A percentile compares a stretch with the other conserved stretches of the same genome.
Evolutionary conservation across 2,113 vertebrate species (phyloP).

Genomic region (Lanius ludovicianus): DNA sequence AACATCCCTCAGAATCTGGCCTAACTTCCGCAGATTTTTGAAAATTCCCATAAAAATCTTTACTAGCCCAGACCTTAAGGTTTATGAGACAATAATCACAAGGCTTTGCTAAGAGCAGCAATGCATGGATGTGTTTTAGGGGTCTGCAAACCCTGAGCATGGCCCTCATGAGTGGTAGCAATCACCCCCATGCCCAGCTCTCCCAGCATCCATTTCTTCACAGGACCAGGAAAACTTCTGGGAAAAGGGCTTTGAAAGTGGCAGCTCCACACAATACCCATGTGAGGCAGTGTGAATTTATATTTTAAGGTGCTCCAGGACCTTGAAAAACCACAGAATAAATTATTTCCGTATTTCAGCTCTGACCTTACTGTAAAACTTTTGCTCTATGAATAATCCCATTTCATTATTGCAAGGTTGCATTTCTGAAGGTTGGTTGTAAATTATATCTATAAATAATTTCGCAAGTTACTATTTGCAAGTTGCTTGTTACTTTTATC

Average conservation of each 20-base stretch:
- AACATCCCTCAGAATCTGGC: not conserved
- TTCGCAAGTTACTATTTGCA: not conserved
- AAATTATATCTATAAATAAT: constrained; percentile 53
- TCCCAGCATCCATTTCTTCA: not conserved
- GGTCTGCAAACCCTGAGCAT: not conserved
- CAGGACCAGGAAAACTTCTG: not conserved
- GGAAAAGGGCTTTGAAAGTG: not conserved
- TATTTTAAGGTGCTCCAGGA: not conserved
- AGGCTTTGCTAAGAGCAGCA: not conserved
- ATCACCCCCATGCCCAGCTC: not conserved
- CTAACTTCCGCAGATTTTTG: not conserved
- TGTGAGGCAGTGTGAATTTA: not conserved
- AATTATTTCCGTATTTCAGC: constrained; percentile 52
- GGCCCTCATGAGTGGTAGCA: fast-evolving
- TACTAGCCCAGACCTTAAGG: not conserved
- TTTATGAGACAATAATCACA: not conserved
- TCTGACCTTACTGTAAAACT: constrained; percentile 28
- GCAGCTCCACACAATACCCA: not conserved
- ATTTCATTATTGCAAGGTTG: constrained; percentile 47
- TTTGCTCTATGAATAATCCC: constrained; percentile 33
- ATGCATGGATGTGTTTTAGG: not conserved
- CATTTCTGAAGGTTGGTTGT: constrained; percentile 55
- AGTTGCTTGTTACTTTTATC: not conserved
- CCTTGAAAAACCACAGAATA: constrained; percentile 33
- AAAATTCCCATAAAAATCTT: not conserved